phyloP scores from a whole-genome alignment of 1,140 invertebrate species.

The fruit fly (Drosophila melanogaster) region Release_6_plus_ISO1_MT NC_004354.4:1186501-1187000 shows the following conservation, averaged over 20 bases:
- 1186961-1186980: constrained; percentile 63
- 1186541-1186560: constrained; percentile 59
- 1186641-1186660: constrained; percentile 12
- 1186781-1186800: constrained; percentile 24
- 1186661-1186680: constrained; percentile 23
- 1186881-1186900: constrained; percentile 45
- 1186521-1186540: constrained; percentile 72
- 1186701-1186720: too few species aligned
- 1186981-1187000: constrained; percentile 58
- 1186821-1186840: constrained; percentile 54
- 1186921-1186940: constrained; percentile 68
- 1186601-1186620: constrained; percentile 57
- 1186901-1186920: constrained; percentile 59
- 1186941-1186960: constrained; percentile 62
- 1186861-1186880: constrained; percentile 67
- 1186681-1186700: neutral
- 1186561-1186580: constrained; percentile 25
- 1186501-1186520: constrained; percentile 26
- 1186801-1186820: constrained; percentile 19
- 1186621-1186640: constrained; percentile 5
- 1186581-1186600: constrained; percentile 56
- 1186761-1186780: constrained; percentile 14
- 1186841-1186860: constrained; percentile 45
- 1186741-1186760: constrained; percentile 1
- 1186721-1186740: neutral